Evolutionary conservation across 2,797 vertebrate species (phyloP).

Genomic region (Manis crassicaudata): DNA sequence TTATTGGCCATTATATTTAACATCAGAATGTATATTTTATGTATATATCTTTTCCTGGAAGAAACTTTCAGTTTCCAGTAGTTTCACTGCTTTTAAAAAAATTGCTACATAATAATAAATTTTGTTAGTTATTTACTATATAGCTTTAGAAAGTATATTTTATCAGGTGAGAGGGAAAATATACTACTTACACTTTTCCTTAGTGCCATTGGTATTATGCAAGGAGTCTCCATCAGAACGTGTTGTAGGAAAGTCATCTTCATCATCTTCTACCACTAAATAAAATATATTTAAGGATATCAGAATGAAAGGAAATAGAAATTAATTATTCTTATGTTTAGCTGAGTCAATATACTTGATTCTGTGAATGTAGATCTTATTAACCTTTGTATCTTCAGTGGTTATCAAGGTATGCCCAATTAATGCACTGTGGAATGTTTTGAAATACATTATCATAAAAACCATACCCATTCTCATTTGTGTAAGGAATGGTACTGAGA

Average conservation of each 20-base stretch:
- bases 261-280: slow-evolving; percentile 94
- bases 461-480: not conserved
- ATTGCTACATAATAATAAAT: slow-evolving; percentile 32
- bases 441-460: slow-evolving; percentile 43
- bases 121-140: not conserved
- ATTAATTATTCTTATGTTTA: slow-evolving; percentile 45
- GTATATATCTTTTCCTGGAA: not conserved
- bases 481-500: not conserved
- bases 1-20: not conserved
- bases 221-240: slow-evolving; percentile 92
- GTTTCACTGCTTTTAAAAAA: slow-evolving; percentile 36
- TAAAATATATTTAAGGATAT: slow-evolving; percentile 67
- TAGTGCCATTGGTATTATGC: slow-evolving; percentile 94
- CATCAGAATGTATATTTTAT: slow-evolving; percentile 28
- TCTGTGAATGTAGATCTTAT: not conserved
- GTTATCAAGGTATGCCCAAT: not conserved
- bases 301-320: slow-evolving; percentile 31
- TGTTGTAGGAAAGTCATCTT: slow-evolving; percentile 93
- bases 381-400: slow-evolving; percentile 42
- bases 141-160: slow-evolving; percentile 39
- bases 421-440: not conserved
- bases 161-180: not conserved
- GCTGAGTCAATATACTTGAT: slow-evolving; percentile 2
- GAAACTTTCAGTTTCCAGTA: slow-evolving; percentile 35
- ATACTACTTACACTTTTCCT: slow-evolving; percentile 94